A percentile compares a stretch with the other conserved stretches of the same genome.
Evolutionary conservation across 2,888 invertebrate genomes (phyloP).

Genomic region (Disparrhopalites patrizii): DNA sequence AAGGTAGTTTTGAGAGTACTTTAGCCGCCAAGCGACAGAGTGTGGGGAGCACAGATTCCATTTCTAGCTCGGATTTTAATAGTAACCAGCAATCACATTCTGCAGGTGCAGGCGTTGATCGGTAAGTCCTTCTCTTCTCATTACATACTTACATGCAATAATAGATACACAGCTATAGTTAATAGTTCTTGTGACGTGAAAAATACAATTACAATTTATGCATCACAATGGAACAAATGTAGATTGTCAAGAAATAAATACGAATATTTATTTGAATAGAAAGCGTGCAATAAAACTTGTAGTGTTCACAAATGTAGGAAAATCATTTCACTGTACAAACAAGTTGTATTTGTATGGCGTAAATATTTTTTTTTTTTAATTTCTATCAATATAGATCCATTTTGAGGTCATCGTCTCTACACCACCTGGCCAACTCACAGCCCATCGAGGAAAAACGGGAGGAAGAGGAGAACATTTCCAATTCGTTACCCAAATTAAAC

Average conservation of each 20-base stretch:
- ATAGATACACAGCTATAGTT: no score
- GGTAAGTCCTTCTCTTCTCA: conserved; percentile 11
- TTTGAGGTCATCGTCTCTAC: conserved; percentile 46
- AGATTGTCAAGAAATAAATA: not conserved
- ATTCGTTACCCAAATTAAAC: conserved; percentile 46
- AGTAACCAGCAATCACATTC: conserved; percentile 12
- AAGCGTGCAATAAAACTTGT: no score
- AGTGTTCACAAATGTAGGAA: no score
- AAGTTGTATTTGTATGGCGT: not conserved
- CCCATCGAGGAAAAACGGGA: conserved; percentile 48
- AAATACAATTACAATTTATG: not conserved
- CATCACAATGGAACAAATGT: not conserved
- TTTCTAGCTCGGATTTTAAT: conserved; percentile 46
- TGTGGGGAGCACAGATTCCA: conserved; percentile 47
- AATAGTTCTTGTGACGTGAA: no score
- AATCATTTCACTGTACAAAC: not conserved
- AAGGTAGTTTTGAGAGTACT: conserved; percentile 89
- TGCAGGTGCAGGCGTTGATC: conserved; percentile 19
- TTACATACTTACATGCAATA: no score
- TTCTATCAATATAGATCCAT: conserved; percentile 38
- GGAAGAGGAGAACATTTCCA: conserved; percentile 47
- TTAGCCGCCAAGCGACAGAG: conserved; percentile 66
- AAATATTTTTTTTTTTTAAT: not conserved
- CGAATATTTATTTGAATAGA: no score
- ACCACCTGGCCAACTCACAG: conserved; percentile 47